A percentile compares a stretch with the other conserved stretches of the same genome.
Evolutionary conservation across 2,113 vertebrate genomes (phyloP).

Genomic region (Bubalus kerabau): DNA sequence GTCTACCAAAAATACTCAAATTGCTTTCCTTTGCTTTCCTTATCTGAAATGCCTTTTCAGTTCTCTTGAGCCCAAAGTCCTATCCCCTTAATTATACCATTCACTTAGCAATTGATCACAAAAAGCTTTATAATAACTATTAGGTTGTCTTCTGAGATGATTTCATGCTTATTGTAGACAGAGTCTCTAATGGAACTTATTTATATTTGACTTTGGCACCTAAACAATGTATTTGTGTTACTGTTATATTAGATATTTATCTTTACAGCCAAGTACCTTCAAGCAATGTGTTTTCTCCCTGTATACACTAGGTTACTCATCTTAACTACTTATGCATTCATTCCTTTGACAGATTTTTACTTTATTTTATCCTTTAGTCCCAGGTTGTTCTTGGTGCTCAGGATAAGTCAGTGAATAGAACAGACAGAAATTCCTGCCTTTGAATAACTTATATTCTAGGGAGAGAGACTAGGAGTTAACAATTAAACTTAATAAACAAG

Average conservation of each 20-base stretch:
- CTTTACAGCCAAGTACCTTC: neutral
- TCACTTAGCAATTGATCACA: neutral
- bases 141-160: slow-evolving; percentile 13
- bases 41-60: neutral
- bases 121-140: slow-evolving; percentile 14
- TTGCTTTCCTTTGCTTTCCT: slow-evolving; percentile 7
- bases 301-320: neutral
- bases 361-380: neutral
- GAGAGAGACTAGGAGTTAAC: neutral
- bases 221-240: neutral
- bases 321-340: neutral
- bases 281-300: neutral
- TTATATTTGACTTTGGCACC: neutral
- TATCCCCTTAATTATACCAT: neutral
- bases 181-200: neutral
- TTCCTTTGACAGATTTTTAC: neutral
- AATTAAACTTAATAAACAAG: neutral
- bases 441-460: neutral
- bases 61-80: neutral
- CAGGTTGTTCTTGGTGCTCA: neutral
- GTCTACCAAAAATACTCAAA: neutral
- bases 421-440: neutral
- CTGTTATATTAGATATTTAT: neutral
- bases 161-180: neutral
- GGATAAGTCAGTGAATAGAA: neutral